Evolutionary conservation across 2,888 invertebrate species (phyloP).

Genomic region (Gisinianus flammeolus): DNA sequence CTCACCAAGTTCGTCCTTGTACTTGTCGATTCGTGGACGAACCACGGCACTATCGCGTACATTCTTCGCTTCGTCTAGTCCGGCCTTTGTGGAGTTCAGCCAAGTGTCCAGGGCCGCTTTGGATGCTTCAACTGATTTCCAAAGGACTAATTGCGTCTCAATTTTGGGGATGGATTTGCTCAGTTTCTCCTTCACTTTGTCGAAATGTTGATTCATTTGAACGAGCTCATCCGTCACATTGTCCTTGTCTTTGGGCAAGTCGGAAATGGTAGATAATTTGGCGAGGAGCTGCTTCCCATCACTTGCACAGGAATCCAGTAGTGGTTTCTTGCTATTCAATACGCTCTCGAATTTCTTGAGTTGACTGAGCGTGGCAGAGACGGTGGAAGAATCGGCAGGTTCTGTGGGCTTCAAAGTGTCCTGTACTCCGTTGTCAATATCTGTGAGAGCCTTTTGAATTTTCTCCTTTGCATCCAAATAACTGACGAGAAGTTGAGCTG

Average conservation of each 20-base stretch:
- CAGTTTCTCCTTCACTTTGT: slow-evolving; percentile 66
- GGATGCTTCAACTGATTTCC: slow-evolving; percentile 88
- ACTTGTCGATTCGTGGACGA: slow-evolving; percentile 79
- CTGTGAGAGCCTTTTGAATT: not conserved
- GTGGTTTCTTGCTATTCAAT: slow-evolving; percentile 75
- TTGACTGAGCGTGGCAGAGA: slow-evolving; percentile 59
- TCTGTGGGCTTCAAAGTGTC: not conserved
- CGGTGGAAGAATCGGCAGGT: slow-evolving; percentile 21
- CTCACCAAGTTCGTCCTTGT: slow-evolving; percentile 82
- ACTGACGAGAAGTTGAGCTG: not conserved
- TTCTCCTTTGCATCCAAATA: slow-evolving; percentile 16
- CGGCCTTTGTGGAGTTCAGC: slow-evolving; percentile 81
- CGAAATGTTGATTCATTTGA: slow-evolving; percentile 58
- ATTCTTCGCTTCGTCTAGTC: slow-evolving; percentile 75
- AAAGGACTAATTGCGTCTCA: slow-evolving; percentile 88
- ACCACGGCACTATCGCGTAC: slow-evolving; percentile 81
- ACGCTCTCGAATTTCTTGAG: slow-evolving; percentile 77
- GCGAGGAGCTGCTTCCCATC: slow-evolving; percentile 75
- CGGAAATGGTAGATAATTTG: slow-evolving; percentile 73
- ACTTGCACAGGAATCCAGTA: slow-evolving; percentile 78
- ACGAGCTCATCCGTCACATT: slow-evolving; percentile 64
- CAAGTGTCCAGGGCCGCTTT: slow-evolving; percentile 83
- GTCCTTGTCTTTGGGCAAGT: slow-evolving; percentile 62
- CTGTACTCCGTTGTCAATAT: slow-evolving; percentile 10
- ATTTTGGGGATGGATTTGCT: slow-evolving; percentile 77